These are phyloP conservation scores for Heliconius erato DNA, from an alignment of 2,888 invertebrate species.

Conservation along the genomic window DNA sequence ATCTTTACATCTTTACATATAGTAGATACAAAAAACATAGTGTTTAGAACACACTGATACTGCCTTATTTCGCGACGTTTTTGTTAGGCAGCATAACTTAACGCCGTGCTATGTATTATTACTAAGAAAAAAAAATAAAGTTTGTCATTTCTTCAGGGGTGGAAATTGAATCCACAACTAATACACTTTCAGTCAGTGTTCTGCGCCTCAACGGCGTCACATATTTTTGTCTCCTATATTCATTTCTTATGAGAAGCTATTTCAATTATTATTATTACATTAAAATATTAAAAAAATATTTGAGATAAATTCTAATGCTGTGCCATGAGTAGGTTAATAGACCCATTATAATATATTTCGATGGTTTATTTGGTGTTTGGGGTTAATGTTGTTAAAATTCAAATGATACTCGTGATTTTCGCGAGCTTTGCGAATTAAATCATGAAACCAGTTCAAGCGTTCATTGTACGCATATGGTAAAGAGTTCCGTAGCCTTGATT, in stretches of 20 bases:
- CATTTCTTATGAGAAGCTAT: not conserved
- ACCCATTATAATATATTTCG: slow-evolving; percentile 36
- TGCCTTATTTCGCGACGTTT: not conserved
- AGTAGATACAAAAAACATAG: not conserved
- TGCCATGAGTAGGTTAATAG: slow-evolving; percentile 34
- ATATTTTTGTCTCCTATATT: not conserved
- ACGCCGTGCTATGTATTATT: not conserved
- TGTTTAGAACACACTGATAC: not conserved
- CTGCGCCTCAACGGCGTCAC: not conserved
- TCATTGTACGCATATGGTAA: not conserved
- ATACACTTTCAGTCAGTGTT: not conserved
- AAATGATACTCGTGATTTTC: slow-evolving; percentile 11
- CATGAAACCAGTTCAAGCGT: slow-evolving; percentile 19
- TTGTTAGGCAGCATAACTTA: not conserved
- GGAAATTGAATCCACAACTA: not conserved
- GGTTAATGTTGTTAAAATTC: slow-evolving; percentile 29
- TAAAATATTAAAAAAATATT: not conserved
- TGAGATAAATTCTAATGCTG: not conserved
- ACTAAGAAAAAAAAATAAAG: not conserved
- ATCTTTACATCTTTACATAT: not conserved
- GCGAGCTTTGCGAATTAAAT: slow-evolving; percentile 28
- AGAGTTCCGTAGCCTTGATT: not conserved
- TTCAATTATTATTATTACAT: not conserved
- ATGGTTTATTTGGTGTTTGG: slow-evolving; percentile 25
- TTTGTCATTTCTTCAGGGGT: no score